Conservation (phyloP, 2,113 vertebrate species). For the Rhynchomys soricoides region DNA sequence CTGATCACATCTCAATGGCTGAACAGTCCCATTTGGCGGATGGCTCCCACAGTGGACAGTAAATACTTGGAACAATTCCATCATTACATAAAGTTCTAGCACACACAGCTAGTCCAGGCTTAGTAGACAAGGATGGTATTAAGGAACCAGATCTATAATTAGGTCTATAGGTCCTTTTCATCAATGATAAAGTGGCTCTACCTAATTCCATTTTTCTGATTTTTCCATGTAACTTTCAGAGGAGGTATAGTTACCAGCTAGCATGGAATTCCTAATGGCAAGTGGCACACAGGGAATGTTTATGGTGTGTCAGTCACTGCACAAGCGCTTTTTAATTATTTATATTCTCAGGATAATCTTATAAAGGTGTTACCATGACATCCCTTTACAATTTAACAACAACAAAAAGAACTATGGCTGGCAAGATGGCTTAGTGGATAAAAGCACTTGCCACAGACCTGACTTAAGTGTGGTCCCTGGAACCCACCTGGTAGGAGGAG, state of each 20-base stretch:
- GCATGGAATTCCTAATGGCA: background rate
- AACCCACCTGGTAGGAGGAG: background rate
- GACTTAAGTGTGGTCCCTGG: background rate
- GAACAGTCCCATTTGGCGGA: background rate
- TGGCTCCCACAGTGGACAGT: background rate
- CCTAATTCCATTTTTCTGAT: conserved; percentile 30
- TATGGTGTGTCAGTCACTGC: background rate
- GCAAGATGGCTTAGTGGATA: background rate
- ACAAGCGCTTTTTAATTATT: background rate
- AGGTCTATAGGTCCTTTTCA: background rate
- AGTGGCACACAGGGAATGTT: background rate
- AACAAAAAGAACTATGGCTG: background rate
- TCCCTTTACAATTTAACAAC: background rate
- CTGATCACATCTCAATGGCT: conserved; percentile 26
- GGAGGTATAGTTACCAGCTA: background rate
- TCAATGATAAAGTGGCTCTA: background rate
- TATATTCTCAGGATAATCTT: conserved; percentile 3
- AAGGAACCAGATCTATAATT: background rate
- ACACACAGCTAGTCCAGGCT: background rate
- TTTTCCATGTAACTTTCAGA: conserved; percentile 15
- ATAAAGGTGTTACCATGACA: background rate
- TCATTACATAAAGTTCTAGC: background rate
- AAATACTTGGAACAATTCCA: background rate
- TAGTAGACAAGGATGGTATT: background rate
- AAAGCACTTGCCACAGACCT: background rate